Conservation (phyloP, 37 sponge, comb jelly and placozoan species). For the Mnemiopsis leidyi region DNA sequence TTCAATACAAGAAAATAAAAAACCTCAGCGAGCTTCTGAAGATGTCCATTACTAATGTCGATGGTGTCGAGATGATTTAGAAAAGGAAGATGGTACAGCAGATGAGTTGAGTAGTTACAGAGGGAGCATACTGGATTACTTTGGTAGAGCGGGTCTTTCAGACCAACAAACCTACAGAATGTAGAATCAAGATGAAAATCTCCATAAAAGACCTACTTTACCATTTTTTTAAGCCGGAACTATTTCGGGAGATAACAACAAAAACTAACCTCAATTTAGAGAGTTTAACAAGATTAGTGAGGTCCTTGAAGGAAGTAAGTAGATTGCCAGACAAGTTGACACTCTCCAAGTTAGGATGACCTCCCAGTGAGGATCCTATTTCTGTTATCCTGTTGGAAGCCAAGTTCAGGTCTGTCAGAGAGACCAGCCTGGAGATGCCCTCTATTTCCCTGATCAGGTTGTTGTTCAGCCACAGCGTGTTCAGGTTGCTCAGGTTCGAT, state of each 20-base stretch:
- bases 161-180: constrained; percentile 71
- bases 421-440: constrained; percentile 66
- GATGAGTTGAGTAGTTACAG: constrained; percentile 85
- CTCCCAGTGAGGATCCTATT: constrained; percentile 68
- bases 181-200: too few species aligned
- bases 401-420: constrained; percentile 77
- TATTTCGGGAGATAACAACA: too few species aligned
- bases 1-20: too few species aligned
- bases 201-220: too few species aligned
- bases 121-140: constrained; percentile 76
- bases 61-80: constrained; percentile 72
- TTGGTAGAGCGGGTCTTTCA: constrained; percentile 76
- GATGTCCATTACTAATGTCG: constrained; percentile 69
- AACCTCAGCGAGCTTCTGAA: constrained; percentile 72
- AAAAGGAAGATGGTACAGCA: constrained; percentile 80
- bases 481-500: constrained; percentile 68
- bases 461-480: constrained; percentile 80
- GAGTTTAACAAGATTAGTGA: background rate
- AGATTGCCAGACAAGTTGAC: constrained; percentile 80
- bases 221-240: too few species aligned
- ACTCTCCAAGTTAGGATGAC: constrained; percentile 64
- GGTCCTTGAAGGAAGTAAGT: constrained; percentile 71
- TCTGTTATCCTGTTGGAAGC: constrained; percentile 72
- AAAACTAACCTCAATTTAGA: background rate
- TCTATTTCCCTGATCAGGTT: constrained; percentile 76